These are phyloP conservation scores for Cyanoliseus patagonus DNA, from an alignment of 2,113 vertebrate genomes.

Conservation along the genomic window DNA sequence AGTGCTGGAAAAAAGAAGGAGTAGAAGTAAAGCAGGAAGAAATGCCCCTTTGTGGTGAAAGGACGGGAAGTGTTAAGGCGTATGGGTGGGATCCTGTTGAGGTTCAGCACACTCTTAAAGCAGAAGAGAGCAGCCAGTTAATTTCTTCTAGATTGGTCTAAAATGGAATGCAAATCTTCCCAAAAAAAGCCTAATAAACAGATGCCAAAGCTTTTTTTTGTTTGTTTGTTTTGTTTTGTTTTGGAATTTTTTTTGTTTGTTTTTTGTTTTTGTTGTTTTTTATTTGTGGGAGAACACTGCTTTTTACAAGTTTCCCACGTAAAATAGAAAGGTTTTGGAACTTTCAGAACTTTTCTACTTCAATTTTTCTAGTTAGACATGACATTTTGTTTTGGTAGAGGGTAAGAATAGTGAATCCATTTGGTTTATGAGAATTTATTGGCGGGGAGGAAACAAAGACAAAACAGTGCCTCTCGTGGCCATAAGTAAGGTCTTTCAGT, in stretches of 20 bases:
- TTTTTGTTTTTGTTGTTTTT: background rate
- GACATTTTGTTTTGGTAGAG: background rate
- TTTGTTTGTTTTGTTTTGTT: background rate
- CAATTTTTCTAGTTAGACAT: background rate
- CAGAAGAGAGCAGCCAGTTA: background rate
- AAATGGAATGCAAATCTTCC: background rate
- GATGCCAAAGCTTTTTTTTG: background rate
- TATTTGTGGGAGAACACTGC: background rate
- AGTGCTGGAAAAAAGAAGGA: background rate
- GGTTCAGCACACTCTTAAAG: background rate
- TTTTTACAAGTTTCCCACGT: background rate
- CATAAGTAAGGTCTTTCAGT: background rate
- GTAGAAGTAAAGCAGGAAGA: background rate
- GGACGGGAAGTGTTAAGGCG: background rate
- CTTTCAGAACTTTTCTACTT: background rate
- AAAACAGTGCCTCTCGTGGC: background rate
- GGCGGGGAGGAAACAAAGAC: background rate
- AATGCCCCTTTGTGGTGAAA: background rate
- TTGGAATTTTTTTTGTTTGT: background rate
- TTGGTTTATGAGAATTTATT: background rate
- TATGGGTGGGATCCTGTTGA: background rate
- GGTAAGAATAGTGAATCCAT: background rate
- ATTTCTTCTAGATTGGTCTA: background rate
- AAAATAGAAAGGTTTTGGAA: background rate
- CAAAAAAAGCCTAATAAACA: background rate